Evolutionary conservation across 2,113 vertebrate species (phyloP).

Genomic region (Odontesthes bonariensis): DNA sequence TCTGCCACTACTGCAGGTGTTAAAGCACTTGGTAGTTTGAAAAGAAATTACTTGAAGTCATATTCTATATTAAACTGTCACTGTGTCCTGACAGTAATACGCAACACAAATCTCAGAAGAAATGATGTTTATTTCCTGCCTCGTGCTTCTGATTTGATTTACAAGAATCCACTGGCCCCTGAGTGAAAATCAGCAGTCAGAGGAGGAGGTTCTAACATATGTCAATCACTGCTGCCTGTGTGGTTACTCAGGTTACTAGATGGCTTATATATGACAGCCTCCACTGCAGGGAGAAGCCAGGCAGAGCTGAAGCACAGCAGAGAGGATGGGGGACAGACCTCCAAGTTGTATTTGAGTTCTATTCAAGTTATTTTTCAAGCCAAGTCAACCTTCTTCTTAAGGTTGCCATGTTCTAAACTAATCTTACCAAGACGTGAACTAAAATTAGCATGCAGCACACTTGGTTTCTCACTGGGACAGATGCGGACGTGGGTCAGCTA

Average conservation of each 20-base stretch:
- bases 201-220: neutral
- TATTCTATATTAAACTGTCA: too few relatives aligned
- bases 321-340: neutral
- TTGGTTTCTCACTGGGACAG: too few relatives aligned
- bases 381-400: neutral
- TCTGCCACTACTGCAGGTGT: neutral
- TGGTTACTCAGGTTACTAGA: neutral
- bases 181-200: too few relatives aligned
- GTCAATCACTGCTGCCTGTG: neutral
- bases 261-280: neutral
- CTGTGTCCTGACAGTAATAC: neutral
- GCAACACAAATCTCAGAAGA: neutral
- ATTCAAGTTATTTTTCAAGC: neutral
- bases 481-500: too few relatives aligned
- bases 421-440: too few relatives aligned
- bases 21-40: neutral
- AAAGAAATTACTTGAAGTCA: neutral
- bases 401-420: neutral
- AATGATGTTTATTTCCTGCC: too few relatives aligned
- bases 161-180: neutral
- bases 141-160: neutral
- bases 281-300: neutral
- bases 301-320: neutral
- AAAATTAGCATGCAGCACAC: neutral
- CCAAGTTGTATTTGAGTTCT: neutral